Conservation (phyloP, 1,140 invertebrate species). For the Brachionus koreanus region DNA sequence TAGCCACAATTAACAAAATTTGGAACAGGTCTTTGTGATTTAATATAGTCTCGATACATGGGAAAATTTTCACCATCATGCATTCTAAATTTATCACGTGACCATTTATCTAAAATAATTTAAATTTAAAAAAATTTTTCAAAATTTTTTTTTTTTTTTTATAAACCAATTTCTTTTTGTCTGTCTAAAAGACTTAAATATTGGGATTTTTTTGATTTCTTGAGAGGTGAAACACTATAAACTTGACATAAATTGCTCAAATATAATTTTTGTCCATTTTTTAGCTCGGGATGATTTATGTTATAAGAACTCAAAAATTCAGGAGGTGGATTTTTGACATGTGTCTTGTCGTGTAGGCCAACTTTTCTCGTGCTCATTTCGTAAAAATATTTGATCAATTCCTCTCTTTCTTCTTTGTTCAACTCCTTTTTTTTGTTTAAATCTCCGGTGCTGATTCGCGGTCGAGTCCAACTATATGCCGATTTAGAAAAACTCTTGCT, state of each 20-base stretch:
- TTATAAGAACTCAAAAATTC: slow-evolving; percentile 2
- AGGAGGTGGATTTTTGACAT: slow-evolving; percentile 16
- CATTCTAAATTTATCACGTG: slow-evolving; percentile 18
- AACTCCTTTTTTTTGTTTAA: neutral
- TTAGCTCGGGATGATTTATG: slow-evolving; percentile 14
- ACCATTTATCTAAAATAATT: neutral
- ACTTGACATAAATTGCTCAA: slow-evolving; percentile 11
- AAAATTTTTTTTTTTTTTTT: neutral
- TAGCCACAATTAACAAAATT: slow-evolving; percentile 23
- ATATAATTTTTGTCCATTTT: slow-evolving; percentile 20
- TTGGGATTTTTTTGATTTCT: slow-evolving; percentile 15
- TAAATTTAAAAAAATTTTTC: neutral
- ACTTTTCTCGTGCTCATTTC: neutral
- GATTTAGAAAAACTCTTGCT: slow-evolving; percentile 16
- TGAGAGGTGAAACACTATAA: slow-evolving; percentile 9
- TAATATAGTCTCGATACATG: neutral
- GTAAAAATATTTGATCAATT: slow-evolving; percentile 5
- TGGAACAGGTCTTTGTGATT: neutral
- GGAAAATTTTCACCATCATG: slow-evolving; percentile 23
- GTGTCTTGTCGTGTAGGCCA: slow-evolving; percentile 6
- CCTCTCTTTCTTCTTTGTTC: neutral
- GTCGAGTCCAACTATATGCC: neutral
- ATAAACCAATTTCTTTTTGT: slow-evolving; percentile 4
- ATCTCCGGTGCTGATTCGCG: neutral
- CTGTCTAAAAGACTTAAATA: neutral